Conservation (phyloP, 2,113 vertebrate species). For the Corythornis madagascariensis region DNA sequence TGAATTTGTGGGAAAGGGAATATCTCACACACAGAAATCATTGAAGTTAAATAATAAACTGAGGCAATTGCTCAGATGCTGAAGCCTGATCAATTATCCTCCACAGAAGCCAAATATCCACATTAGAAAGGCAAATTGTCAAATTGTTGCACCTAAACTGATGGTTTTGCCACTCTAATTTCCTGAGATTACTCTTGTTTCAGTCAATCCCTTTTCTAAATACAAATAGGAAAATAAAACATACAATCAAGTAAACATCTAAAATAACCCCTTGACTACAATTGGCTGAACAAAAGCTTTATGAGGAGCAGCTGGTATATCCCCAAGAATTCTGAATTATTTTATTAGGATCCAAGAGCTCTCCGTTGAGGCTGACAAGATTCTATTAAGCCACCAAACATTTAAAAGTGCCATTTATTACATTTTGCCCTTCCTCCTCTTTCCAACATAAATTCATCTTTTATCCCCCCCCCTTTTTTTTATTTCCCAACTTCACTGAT, state of each 20-base stretch:
- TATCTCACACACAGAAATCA: neutral
- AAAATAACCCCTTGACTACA: neutral
- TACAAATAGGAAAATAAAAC: neutral
- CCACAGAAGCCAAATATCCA: neutral
- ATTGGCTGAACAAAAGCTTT: neutral
- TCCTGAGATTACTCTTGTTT: neutral
- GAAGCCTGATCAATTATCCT: neutral
- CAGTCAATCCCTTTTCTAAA: neutral
- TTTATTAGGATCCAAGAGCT: constrained; percentile 1
- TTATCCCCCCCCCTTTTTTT: neutral
- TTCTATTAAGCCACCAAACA: neutral
- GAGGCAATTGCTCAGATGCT: neutral
- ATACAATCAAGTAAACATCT: neutral
- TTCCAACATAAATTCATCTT: neutral
- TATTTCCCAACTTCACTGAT: neutral
- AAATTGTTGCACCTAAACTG: neutral
- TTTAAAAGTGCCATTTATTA: constrained; percentile 17
- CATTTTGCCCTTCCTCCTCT: neutral
- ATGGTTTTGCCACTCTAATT: neutral
- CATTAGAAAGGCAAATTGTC: neutral
- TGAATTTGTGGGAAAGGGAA: constrained; percentile 56
- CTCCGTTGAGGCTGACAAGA: neutral
- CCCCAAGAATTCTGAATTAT: neutral
- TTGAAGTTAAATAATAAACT: neutral
- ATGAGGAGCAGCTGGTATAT: constrained; percentile 1